Evolutionary conservation across 2,888 invertebrate species (phyloP).

Genomic region (Tetheella fluctuosa): DNA sequence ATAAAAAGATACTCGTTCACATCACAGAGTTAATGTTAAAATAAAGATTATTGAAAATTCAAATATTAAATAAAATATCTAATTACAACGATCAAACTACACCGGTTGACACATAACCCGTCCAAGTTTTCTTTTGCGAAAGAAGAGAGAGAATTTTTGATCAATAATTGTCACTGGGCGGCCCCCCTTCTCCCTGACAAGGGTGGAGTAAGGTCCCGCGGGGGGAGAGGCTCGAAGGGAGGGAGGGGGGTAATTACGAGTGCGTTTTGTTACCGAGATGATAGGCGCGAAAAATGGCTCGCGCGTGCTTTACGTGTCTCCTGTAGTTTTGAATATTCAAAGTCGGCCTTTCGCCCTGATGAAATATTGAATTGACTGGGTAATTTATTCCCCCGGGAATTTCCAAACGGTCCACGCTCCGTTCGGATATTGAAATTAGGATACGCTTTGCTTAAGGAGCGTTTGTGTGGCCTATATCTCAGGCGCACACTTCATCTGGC

Average conservation of each 20-base stretch:
- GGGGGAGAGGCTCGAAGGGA: constrained; percentile 37
- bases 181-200: constrained; percentile 59
- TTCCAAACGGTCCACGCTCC: constrained; percentile 74
- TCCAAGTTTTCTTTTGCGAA: constrained; percentile 85
- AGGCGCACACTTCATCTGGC: constrained; percentile 35
- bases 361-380: constrained; percentile 83
- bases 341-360: constrained; percentile 79
- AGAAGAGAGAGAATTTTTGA: constrained; percentile 87
- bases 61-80: constrained; percentile 37
- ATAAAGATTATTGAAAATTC: constrained; percentile 14
- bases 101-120: constrained; percentile 82
- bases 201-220: constrained; percentile 36
- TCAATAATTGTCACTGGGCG: constrained; percentile 88
- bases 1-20: too few species aligned
- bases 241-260: constrained; percentile 81
- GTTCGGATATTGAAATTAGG: constrained; percentile 84
- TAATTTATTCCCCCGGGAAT: constrained; percentile 82
- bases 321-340: constrained; percentile 84
- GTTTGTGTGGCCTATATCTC: constrained; percentile 69
- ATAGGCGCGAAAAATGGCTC: constrained; percentile 84
- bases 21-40: too few species aligned
- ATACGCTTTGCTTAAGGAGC: constrained; percentile 79
- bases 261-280: constrained; percentile 85
- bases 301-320: constrained; percentile 84
- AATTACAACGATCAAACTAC: constrained; percentile 79